These are phyloP conservation scores for Harpalus rubripes DNA, from an alignment of 2,888 invertebrate genomes.

Conservation along the genomic window DNA sequence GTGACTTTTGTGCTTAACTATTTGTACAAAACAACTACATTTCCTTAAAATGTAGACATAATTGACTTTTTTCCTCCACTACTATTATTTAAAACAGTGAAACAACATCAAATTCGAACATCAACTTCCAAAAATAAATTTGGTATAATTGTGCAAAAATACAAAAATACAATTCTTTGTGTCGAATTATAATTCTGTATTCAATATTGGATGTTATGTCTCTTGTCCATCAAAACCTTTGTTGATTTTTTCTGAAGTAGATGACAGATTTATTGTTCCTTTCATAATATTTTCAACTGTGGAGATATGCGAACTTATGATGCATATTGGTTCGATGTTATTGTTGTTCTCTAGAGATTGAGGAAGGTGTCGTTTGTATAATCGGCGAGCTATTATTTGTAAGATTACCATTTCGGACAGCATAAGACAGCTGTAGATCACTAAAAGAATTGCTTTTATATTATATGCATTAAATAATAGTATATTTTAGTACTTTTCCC, in stretches of 20 bases:
- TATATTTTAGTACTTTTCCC: too few relatives aligned
- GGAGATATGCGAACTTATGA: slow-evolving; percentile 69
- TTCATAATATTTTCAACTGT: slow-evolving; percentile 69
- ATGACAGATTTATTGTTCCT: slow-evolving; percentile 26
- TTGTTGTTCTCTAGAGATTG: slow-evolving; percentile 69
- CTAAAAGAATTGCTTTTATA: slow-evolving; percentile 78
- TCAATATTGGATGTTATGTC: neutral
- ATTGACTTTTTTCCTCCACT: neutral
- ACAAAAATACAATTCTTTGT: neutral
- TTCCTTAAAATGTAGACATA: neutral
- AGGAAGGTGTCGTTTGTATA: slow-evolving; percentile 80
- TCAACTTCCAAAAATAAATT: neutral
- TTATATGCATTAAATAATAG: neutral
- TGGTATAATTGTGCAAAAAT: slow-evolving; percentile 1
- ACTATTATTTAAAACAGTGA: neutral
- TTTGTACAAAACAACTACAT: neutral
- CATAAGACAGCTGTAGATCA: slow-evolving; percentile 84
- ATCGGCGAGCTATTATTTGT: slow-evolving; percentile 81
- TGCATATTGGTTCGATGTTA: slow-evolving; percentile 67
- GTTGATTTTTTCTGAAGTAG: neutral
- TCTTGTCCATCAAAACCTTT: neutral
- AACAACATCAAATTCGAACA: neutral
- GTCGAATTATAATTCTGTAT: neutral
- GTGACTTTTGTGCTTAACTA: neutral
- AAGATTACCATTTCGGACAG: slow-evolving; percentile 85